Base-by-base conservation (phyloP, 2,113 vertebrate genomes). In the Acrocephalus kingi region DNA sequence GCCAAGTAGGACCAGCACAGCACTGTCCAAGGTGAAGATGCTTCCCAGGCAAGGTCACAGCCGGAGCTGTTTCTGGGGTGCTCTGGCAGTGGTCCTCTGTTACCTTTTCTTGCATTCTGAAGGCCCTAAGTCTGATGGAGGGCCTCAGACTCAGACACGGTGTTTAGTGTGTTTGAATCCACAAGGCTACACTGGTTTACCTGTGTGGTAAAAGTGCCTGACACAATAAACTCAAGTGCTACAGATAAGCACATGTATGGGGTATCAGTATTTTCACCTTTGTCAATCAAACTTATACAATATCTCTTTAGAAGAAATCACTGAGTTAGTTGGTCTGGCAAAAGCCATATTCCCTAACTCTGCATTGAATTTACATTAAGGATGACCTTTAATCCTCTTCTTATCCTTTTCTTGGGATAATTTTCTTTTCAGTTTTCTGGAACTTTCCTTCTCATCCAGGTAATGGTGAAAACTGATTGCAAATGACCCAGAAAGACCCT, bases 61-160 rank as follows among this genome's bases (percentile, higher is more conserved):
- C 16, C 31, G 62, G 33, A 30, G 13, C 23, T 48, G 7, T 16
- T 49, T 18, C 55, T 62, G 41, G 59, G 66, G 30, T 49, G 21
- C 27, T 77, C 30, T 31, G 21, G 21, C 19, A 46, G 7, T 6
- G 23, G 19, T 61, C 16, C 27, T 19, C 35, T 15, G 2, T 49
- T 27, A 31, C 0, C 3, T 25, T 11, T 64, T 18, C 7, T 74
- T 72, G 23, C 0, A 0, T 46, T 5, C 33, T 21, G 19, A 75
- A 59, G 23, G n/a, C 52, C 1, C 0, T 5, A n/a, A 33, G 11
- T n/a, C 35, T 66, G 54, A 35, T 35, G 35, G 35, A 35, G 35
- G 35, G 35, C 35, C 35, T 35, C 35, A 35, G 35, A 35, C 35
- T 35, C 35, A 83, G 41, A 45, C 13, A 10, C 0, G 0, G 5